Base-by-base conservation (phyloP, 2,113 vertebrate genomes). In the Cacatua alba region DNA sequence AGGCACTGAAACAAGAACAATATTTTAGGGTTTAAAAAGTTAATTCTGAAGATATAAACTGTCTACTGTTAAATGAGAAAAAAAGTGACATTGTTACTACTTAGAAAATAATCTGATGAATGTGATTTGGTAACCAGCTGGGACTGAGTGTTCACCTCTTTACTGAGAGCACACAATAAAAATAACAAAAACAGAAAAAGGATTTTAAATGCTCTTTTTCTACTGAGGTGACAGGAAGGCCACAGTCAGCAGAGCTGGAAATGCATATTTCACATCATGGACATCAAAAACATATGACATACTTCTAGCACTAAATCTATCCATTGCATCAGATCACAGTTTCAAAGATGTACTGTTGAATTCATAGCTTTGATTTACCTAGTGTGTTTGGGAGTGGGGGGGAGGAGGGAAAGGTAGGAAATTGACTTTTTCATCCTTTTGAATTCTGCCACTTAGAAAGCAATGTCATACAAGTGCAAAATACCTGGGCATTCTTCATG, bases 1-100 rank as follows among this genome's bases (percentile, higher is more conserved):
- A 74, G 77, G 62, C 77, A 53, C 41, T 91, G 69, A 82, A 91
- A 91, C 52, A 92, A 95, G 72, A 93, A 57, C 18, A 89, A 7
- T 74, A 82, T 79, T 79, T 95, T 59, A 57, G 28, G 4, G 8
- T 49, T 74, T 70, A 31, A 94, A 81, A 93, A 67, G 41, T 49
- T 91, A 35, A 39, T 75, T 94, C 65, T 84, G 62, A 86, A 76
- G 31, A 84, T 46, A 86, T 43, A 87, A 91, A 29, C 28, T 62
- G 23, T 79, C 11, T 53, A 49, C 35, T 46, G 5, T 62, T 84
- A 43, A 79, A 70, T 28, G 31, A 20, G 31, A 17, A 48, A 26
- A 49, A 39, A n/a, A 57, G 39, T 33, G 17, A 71, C 80, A 52
- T 62, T 72, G n/a, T 86, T 84, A 51, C 52, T 82, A 57, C 72